These are phyloP conservation scores for Beroe ovata DNA, from an alignment of 37 sponge, comb jelly and placozoan species.

Conservation along the genomic window DNA sequence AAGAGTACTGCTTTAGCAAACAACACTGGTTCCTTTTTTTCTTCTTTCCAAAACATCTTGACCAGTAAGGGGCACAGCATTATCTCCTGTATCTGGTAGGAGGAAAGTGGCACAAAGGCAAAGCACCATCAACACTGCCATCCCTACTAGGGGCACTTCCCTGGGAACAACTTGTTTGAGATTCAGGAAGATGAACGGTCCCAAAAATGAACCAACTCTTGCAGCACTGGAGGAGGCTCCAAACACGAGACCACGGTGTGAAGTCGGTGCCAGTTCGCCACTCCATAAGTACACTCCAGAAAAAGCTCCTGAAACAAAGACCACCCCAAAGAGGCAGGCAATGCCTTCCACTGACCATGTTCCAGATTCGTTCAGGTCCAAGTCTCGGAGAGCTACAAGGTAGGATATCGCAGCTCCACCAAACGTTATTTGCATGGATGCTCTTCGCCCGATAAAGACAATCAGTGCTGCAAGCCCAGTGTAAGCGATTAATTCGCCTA, in stretches of 20 bases:
- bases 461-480: neutral
- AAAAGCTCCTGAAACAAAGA: conserved; percentile 20
- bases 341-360: conserved; percentile 16
- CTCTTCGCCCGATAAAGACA: neutral
- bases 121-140: neutral
- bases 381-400: neutral
- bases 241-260: conserved; percentile 45
- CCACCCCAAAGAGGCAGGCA: neutral
- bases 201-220: conserved; percentile 20
- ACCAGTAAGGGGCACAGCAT: neutral
- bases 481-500: conserved; percentile 28
- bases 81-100: conserved; percentile 3
- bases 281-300: conserved; percentile 45
- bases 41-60: neutral
- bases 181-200: conserved; percentile 34
- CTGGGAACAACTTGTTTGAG: neutral
- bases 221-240: neutral
- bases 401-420: neutral
- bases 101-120: neutral
- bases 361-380: neutral
- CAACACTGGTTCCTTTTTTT: too few species aligned
- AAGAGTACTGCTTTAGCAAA: too few species aligned
- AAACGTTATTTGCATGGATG: neutral
- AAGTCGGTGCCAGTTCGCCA: conserved; percentile 31
- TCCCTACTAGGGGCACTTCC: conserved; percentile 14